phyloP scores from a whole-genome alignment of 2,797 vertebrate species.

The Lacerta bilineata region DNA sequence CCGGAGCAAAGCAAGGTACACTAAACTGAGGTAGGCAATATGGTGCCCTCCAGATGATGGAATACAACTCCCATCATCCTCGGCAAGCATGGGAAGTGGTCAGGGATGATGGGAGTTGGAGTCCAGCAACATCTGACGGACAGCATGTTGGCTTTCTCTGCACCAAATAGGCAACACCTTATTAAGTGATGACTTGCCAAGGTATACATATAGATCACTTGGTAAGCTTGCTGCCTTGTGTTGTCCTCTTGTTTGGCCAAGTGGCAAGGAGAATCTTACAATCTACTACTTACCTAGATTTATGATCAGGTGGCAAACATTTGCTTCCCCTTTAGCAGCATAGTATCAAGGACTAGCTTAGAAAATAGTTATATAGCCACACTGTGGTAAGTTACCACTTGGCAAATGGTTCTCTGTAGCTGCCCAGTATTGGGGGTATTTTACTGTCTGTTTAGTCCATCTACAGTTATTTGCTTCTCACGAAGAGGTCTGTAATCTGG shows the following conservation, averaged over 20 bases:
- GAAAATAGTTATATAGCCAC: background rate
- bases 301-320: background rate
- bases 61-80: no score
- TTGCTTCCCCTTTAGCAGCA: background rate
- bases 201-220: background rate
- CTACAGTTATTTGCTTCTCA: background rate
- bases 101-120: no score
- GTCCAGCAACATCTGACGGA: no score
- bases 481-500: background rate
- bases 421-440: background rate
- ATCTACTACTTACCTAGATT: background rate
- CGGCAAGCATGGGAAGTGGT: no score
- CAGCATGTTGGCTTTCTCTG: no score
- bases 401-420: background rate
- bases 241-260: background rate
- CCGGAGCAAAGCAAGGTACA: background rate
- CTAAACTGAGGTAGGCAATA: background rate
- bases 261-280: background rate
- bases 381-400: background rate
- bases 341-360: background rate
- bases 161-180: background rate
- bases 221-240: background rate
- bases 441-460: background rate
- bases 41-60: no score
- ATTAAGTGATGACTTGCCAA: background rate